These are phyloP conservation scores for Sinelater perroti DNA, from an alignment of 2,888 invertebrate species.

Conservation along the genomic window DNA sequence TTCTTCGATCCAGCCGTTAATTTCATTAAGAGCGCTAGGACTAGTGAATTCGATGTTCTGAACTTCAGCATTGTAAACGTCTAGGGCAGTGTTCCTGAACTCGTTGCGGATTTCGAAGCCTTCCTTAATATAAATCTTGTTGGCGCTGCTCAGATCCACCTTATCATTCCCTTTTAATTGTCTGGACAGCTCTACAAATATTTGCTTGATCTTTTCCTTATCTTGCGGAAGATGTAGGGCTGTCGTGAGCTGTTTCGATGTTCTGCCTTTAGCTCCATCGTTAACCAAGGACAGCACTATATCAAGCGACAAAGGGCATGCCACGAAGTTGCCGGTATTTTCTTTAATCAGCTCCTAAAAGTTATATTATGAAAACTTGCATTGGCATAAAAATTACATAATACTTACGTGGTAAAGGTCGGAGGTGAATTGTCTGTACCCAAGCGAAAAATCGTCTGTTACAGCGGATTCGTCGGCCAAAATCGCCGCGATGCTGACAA, in stretches of 20 bases:
- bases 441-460: neutral
- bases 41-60: slow-evolving; percentile 56
- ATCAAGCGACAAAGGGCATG: slow-evolving; percentile 54
- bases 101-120: slow-evolving; percentile 65
- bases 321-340: slow-evolving; percentile 47
- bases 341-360: slow-evolving; percentile 6
- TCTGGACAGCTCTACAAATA: slow-evolving; percentile 39
- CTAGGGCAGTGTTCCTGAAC: slow-evolving; percentile 66
- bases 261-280: slow-evolving; percentile 52
- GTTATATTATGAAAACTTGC: no score
- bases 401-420: slow-evolving; percentile 7
- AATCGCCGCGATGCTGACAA: neutral
- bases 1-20: slow-evolving; percentile 56
- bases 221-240: slow-evolving; percentile 41
- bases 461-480: neutral
- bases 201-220: slow-evolving; percentile 21
- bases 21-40: slow-evolving; percentile 44
- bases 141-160: slow-evolving; percentile 49
- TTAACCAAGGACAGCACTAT: slow-evolving; percentile 51
- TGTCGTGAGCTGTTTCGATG: slow-evolving; percentile 46
- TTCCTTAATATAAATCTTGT: slow-evolving; percentile 70
- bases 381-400: no score
- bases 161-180: slow-evolving; percentile 41
- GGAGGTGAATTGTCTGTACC: slow-evolving; percentile 1
- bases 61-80: slow-evolving; percentile 69